phyloP scores from a whole-genome alignment of 2,113 vertebrate genomes.

The Lichenostomus cassidix region DNA sequence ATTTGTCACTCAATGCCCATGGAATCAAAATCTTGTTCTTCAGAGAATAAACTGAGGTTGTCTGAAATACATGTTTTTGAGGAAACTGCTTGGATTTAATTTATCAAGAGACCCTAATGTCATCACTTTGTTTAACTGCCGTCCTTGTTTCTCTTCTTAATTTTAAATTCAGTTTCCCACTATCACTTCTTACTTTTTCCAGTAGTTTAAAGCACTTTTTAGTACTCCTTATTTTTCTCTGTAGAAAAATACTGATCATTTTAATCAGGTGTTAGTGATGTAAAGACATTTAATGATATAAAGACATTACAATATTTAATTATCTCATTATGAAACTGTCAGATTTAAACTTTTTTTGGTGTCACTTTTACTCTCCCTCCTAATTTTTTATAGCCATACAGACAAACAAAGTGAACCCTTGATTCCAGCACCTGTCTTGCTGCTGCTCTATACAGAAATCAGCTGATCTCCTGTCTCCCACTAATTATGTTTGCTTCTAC shows the following conservation, averaged over 20 bases:
- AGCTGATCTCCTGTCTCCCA: not conserved
- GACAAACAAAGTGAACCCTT: not conserved
- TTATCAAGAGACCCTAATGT: not conserved
- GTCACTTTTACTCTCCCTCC: not conserved
- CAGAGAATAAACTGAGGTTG: not conserved
- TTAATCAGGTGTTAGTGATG: not conserved
- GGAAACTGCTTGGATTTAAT: not conserved
- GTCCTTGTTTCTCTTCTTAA: not conserved
- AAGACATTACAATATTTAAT: not conserved
- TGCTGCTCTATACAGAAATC: not conserved
- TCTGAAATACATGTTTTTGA: not conserved
- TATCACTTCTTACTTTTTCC: not conserved
- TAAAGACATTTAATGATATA: not conserved
- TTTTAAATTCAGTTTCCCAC: not conserved
- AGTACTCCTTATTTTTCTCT: not conserved
- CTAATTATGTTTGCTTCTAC: not conserved
- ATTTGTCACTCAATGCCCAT: not conserved
- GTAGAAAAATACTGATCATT: not conserved
- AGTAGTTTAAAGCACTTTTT: not conserved
- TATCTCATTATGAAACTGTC: not conserved
- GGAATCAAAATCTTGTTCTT: not conserved
- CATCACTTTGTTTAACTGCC: not conserved
- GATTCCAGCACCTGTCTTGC: not conserved
- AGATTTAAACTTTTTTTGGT: not conserved
- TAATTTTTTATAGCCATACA: not conserved